Evolutionary conservation across 2,797 vertebrate species (phyloP).

Genomic region (Euphonia xanthogaster): DNA sequence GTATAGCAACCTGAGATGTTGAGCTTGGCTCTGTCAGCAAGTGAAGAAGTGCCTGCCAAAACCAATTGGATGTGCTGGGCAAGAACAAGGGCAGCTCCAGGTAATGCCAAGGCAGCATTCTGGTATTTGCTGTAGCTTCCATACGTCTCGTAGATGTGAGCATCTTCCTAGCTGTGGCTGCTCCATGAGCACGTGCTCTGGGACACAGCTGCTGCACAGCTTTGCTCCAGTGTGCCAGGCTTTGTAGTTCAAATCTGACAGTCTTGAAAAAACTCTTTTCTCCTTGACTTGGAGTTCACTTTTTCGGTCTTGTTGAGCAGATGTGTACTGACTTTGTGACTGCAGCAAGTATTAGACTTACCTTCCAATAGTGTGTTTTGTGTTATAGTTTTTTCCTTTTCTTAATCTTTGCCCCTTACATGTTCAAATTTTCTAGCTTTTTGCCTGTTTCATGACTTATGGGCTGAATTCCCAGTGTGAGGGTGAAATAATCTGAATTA

Average conservation of each 20-base stretch:
- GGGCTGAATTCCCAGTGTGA: not conserved
- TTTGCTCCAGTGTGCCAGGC: rapidly evolving
- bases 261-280: not conserved
- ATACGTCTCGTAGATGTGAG: rapidly evolving
- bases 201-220: not conserved
- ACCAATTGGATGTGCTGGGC: not conserved
- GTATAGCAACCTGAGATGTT: not conserved
- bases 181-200: not conserved
- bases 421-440: not conserved
- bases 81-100: not conserved
- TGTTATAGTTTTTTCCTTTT: not conserved
- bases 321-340: not conserved
- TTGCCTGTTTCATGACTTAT: not conserved
- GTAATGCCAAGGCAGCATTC: not conserved
- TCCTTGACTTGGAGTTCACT: not conserved
- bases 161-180: not conserved
- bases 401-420: not conserved
- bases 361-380: not conserved
- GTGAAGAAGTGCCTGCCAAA: not conserved
- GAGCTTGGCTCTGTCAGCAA: not conserved
- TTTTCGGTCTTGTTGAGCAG: not conserved
- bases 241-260: not conserved
- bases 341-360: not conserved
- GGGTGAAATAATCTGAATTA: not conserved
- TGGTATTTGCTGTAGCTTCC: not conserved